A percentile compares a stretch with the other conserved stretches of the same genome.
Conservation (phyloP, 1,140 invertebrate species). For the Brachionus plicatilis region DNA sequence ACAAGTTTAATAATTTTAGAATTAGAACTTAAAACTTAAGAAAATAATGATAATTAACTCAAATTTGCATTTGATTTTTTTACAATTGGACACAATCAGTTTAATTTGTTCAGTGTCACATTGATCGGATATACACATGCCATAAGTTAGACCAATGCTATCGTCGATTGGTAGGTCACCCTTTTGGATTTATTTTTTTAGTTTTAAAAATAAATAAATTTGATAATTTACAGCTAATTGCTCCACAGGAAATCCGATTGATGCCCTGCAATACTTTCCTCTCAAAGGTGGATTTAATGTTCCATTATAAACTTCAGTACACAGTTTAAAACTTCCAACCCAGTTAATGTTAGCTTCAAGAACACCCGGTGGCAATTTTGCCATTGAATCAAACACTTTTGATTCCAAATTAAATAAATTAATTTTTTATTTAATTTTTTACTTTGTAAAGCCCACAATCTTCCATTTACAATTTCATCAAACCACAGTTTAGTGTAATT, state of each 20-base stretch:
- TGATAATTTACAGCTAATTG: background rate
- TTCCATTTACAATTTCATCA: conserved; percentile 31
- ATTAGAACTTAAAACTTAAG: too few relatives aligned
- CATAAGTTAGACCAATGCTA: conserved; percentile 21
- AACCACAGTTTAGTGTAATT: conserved; percentile 4
- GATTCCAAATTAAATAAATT: background rate
- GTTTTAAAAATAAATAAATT: background rate
- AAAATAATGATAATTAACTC: too few relatives aligned
- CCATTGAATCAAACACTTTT: conserved; percentile 40
- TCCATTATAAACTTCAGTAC: conserved; percentile 9
- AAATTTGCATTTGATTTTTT: too few relatives aligned
- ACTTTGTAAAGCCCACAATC: conserved; percentile 31
- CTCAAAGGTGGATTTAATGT: background rate
- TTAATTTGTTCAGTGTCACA: background rate
- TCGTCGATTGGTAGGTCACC: conserved; percentile 32
- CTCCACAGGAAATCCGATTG: conserved; percentile 7
- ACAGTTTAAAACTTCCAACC: conserved; percentile 29
- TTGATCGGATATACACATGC: background rate
- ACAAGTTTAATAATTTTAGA: too few relatives aligned
- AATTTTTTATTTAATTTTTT: background rate
- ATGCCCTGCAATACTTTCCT: conserved; percentile 38
- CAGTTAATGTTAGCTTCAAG: conserved; percentile 38
- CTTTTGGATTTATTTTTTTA: background rate
- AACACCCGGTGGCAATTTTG: conserved; percentile 2
- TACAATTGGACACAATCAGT: conserved; percentile 37